Evolutionary conservation across 2,888 invertebrate species (phyloP), one percentile per base, ranked within the genome.

Genomic region (Tetramorium bicarinatum): DNA sequence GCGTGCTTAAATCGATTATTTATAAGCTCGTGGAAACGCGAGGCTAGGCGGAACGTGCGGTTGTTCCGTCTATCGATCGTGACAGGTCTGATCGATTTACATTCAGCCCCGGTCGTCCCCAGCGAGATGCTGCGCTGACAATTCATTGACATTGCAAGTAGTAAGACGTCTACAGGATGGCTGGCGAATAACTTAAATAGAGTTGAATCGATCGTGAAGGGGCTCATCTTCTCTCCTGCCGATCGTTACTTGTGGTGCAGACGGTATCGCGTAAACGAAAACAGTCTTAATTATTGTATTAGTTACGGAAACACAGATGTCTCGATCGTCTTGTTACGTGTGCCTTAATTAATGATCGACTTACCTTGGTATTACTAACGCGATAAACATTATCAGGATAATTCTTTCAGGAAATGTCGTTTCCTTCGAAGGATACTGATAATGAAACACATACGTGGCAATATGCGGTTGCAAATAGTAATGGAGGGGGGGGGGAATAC

Each of bases 41-140:
- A 76, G 44, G 59, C 11, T 72, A 71, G 38, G 38, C 76, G 59
- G 69, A 82, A 81, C 74, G 75, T 84, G 84, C 74, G 56, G 81
- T 71, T 47, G 47, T 69, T n/a, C 54, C 61, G 41, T 59, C 76
- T 56, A 85, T 71, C 62, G 76, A 56, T 74, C 83, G 80, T 82
- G 85, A 80, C 82, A 74, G 47, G 61, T 34, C 21, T 79, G 85
- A 87, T 88, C 87, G 88, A 88, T 87, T 84, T 83, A 74, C 87
- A 87, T 88, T 76, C 56, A 66, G 76, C 80, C 59, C 82, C 59
- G 80, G 71, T 71, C 66, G 56, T 71, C 13, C 61, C 54, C 66
- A 13, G 44, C 64, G 47, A 56, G 71, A 59, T 64, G 64, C 77
- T 72, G 76, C 80, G 41, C 25, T 54, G 41, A 66, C n/a, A 38